phyloP scores from a whole-genome alignment of 2,797 vertebrate genomes.

The Antrozous pallidus region DNA sequence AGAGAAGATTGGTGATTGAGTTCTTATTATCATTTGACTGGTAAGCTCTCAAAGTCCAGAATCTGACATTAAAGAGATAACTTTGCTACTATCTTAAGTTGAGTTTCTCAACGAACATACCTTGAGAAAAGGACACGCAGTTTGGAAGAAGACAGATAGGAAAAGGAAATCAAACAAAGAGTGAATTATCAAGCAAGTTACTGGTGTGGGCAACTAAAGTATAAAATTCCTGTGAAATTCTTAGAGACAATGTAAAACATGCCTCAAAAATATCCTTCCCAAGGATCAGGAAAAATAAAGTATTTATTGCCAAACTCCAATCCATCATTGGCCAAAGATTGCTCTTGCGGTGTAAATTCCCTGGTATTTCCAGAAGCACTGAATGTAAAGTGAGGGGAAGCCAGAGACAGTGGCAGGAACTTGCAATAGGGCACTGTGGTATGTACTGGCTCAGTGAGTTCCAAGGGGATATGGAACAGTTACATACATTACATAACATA shows the following conservation, averaged over 20 bases:
- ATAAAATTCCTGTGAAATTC: neutral
- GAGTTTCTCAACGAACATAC: neutral
- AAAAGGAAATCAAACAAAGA: neutral
- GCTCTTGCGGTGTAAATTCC: neutral
- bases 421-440: neutral
- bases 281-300: neutral
- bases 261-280: neutral
- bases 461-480: no score
- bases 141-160: neutral
- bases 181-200: neutral
- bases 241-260: neutral
- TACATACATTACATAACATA: fast-evolving
- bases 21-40: neutral
- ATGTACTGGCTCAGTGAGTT: no score
- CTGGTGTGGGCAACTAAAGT: neutral
- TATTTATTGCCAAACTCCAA: neutral
- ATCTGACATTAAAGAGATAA: neutral
- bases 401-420: neutral
- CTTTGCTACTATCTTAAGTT: neutral
- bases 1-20: neutral
- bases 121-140: neutral
- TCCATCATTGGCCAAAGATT: neutral
- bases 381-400: neutral
- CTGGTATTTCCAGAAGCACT: neutral
- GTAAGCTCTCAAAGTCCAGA: neutral